Percentiles rank a stretch among this genome's conserved stretches.
These are phyloP conservation scores for Carterocephalus palaemon DNA, from an alignment of 2,888 invertebrate genomes.

Conservation along the genomic window DNA sequence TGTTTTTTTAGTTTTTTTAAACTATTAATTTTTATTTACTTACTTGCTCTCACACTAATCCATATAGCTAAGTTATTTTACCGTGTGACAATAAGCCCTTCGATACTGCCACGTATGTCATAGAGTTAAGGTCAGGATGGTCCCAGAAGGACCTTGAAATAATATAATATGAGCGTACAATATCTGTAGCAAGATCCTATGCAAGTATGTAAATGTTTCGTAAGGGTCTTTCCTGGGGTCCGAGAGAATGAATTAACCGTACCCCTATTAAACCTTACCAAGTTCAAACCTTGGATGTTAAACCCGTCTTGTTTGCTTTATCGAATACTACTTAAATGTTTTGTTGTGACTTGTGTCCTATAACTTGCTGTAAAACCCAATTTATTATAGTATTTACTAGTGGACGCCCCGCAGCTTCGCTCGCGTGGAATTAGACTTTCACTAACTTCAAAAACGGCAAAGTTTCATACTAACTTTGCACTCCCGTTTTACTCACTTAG, in stretches of 20 bases:
- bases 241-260: constrained; percentile 19
- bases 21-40: no score
- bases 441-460: no score
- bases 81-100: no score
- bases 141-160: not conserved
- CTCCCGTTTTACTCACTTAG: no score
- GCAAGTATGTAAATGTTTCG: constrained; percentile 23
- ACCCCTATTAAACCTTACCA: constrained; percentile 16
- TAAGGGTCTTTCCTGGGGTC: constrained; percentile 15
- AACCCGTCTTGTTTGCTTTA: constrained; percentile 30
- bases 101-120: not conserved
- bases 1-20: no score
- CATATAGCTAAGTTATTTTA: no score
- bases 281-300: constrained; percentile 33
- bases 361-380: not conserved
- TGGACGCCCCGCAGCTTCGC: no score
- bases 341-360: constrained; percentile 6
- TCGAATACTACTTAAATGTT: constrained; percentile 25
- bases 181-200: constrained; percentile 6
- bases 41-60: no score
- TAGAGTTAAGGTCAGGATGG: not conserved
- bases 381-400: no score
- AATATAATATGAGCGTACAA: not conserved
- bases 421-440: no score
- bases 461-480: no score